phyloP scores from a whole-genome alignment of 2,888 invertebrate genomes.

The Lasioglossum morio region DNA sequence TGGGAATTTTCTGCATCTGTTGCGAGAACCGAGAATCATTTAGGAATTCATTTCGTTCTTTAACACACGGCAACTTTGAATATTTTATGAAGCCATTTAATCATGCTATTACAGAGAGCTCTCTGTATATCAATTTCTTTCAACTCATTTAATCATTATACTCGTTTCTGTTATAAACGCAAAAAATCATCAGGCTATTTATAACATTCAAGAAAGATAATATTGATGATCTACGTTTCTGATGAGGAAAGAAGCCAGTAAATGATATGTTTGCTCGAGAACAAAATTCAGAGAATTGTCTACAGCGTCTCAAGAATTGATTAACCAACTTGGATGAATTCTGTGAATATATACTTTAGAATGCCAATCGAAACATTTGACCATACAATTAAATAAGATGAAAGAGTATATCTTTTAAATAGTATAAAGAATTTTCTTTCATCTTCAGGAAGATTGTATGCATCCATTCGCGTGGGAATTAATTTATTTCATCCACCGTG shows the following conservation, averaged over 20 bases:
- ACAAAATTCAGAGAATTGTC: not conserved
- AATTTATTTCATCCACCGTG: not conserved
- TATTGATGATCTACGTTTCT: not conserved
- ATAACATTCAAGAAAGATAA: not conserved
- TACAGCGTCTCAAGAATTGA: not conserved
- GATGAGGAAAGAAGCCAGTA: not conserved
- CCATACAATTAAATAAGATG: too few species aligned
- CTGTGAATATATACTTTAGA: not conserved
- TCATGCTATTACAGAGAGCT: not conserved
- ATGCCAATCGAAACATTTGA: not conserved
- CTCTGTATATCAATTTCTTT: not conserved
- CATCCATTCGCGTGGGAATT: not conserved
- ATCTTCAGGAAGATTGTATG: not conserved
- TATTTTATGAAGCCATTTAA: not conserved
- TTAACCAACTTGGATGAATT: not conserved
- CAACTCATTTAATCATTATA: not conserved
- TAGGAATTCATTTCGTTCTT: not conserved
- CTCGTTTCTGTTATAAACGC: not conserved
- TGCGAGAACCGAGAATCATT: not conserved
- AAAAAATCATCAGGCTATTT: not conserved
- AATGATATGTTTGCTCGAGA: not conserved
- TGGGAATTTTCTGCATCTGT: not conserved
- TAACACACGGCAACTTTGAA: not conserved
- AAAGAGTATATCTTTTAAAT: too few species aligned
- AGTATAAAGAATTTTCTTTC: too few species aligned